These are phyloP conservation scores for Drosophila phalerata DNA, from an alignment of 2,888 invertebrate genomes.

Conservation along the genomic window DNA sequence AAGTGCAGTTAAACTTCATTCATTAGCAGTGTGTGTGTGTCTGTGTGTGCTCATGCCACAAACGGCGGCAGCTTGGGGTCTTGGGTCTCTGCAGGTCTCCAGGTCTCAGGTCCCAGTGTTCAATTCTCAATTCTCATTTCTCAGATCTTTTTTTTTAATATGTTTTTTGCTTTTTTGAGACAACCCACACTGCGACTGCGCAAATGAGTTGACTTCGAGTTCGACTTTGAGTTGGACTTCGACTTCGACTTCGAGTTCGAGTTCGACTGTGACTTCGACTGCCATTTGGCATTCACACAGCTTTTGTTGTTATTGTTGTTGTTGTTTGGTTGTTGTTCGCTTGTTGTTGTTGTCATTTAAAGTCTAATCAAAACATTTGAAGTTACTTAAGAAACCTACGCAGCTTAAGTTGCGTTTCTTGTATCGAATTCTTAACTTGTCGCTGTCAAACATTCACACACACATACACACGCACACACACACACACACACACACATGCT, in stretches of 20 bases:
- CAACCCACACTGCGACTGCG: constrained; percentile 56
- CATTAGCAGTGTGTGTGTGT: neutral
- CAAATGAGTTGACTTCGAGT: constrained; percentile 35
- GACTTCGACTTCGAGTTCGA: constrained; percentile 27
- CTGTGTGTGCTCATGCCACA: constrained; percentile 25
- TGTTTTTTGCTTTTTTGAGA: constrained; percentile 17
- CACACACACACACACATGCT: constrained; percentile 7
- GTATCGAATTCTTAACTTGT: constrained; percentile 78
- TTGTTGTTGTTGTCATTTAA: constrained; percentile 73
- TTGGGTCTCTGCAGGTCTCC: constrained; percentile 17
- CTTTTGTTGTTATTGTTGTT: constrained; percentile 37
- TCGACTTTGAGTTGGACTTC: constrained; percentile 23
- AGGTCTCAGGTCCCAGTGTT: constrained; percentile 17
- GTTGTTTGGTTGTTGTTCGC: constrained; percentile 48
- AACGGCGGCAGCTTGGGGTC: constrained; percentile 29
- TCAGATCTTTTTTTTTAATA: constrained; percentile 6
- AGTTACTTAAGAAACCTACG: constrained; percentile 81
- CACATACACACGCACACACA: constrained; percentile 14
- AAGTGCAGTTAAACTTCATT: constrained; percentile 8
- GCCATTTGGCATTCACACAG: constrained; percentile 67
- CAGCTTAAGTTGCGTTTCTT: constrained; percentile 82
- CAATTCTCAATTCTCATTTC: constrained; percentile 15
- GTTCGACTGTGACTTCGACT: constrained; percentile 42
- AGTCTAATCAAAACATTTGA: constrained; percentile 81
- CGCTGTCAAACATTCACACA: constrained; percentile 47